Conservation (phyloP, 2,797 vertebrate genomes). For the Manis pentadactyla region DNA sequence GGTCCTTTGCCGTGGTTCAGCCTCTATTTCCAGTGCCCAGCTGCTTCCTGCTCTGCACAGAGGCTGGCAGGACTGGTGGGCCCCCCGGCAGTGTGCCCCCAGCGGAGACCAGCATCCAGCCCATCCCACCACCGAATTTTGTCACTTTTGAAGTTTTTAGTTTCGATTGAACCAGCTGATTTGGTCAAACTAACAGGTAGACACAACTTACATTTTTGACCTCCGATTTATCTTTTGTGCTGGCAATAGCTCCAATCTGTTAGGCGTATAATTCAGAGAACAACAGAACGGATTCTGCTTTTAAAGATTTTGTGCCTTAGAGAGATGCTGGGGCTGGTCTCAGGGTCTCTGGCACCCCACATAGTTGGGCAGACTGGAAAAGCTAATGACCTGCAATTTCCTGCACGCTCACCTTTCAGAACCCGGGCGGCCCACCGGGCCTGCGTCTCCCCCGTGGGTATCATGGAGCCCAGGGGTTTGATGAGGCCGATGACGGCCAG, state of each 20-base stretch:
- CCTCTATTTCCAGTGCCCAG: neutral
- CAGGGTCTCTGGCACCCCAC: neutral
- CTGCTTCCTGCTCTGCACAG: neutral
- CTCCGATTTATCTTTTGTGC: neutral
- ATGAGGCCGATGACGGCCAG: constrained; percentile 90
- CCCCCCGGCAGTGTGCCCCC: neutral
- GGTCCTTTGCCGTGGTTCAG: neutral
- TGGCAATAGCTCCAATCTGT: neutral
- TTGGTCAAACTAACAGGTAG: neutral
- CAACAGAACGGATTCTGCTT: neutral
- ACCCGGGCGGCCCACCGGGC: constrained; percentile 88
- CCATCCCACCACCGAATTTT: neutral
- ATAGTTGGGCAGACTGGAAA: neutral
- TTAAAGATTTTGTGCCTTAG: neutral
- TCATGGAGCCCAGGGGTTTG: constrained; percentile 83
- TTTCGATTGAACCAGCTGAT: neutral
- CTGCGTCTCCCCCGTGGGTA: constrained; percentile 88
- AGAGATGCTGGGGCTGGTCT: neutral
- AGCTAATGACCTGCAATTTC: neutral
- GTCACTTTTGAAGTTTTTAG: neutral
- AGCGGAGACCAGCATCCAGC: neutral
- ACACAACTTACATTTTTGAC: neutral
- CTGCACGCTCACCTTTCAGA: constrained; percentile 88
- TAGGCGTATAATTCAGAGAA: neutral
- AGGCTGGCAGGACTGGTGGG: no score